phyloP scores from a whole-genome alignment of 2,113 vertebrate genomes.

The Rhabdornis inornatus region DNA sequence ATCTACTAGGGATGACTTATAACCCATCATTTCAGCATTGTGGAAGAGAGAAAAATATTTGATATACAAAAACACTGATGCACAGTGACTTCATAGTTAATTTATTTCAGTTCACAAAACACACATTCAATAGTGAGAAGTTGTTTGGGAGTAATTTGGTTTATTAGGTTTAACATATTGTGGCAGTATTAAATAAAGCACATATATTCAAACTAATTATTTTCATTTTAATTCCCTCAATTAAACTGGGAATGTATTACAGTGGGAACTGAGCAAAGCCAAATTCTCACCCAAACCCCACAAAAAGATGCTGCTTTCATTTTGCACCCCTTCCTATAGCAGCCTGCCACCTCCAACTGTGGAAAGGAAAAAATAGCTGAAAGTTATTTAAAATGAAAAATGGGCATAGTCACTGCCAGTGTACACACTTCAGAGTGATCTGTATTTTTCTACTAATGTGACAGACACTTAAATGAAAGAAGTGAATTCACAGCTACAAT shows the following conservation, averaged over 20 bases:
- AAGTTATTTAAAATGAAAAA: constrained; percentile 68
- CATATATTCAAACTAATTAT: not conserved
- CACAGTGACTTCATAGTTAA: not conserved
- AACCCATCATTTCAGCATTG: not conserved
- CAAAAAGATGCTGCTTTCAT: not conserved
- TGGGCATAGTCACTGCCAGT: not conserved
- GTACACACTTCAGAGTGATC: constrained; percentile 31
- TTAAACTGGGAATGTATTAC: not conserved
- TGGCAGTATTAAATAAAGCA: not conserved
- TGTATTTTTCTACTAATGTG: constrained; percentile 70
- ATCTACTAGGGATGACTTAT: not conserved
- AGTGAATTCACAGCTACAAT: constrained; percentile 59
- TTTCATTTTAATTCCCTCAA: not conserved
- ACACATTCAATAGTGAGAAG: not conserved
- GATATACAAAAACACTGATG: not conserved
- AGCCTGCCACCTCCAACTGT: not conserved
- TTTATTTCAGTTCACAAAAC: not conserved
- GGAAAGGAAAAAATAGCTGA: not conserved
- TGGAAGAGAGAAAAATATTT: not conserved
- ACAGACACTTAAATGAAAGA: constrained; percentile 71
- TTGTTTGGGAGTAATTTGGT: not conserved
- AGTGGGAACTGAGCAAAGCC: not conserved
- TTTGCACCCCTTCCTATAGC: not conserved
- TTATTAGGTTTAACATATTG: constrained; percentile 10
- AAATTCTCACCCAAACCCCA: not conserved